Evolutionary conservation across 1,140 invertebrate species (phyloP), one percentile per base, ranked within the genome.

Genomic region (Bombus waltoni): DNA sequence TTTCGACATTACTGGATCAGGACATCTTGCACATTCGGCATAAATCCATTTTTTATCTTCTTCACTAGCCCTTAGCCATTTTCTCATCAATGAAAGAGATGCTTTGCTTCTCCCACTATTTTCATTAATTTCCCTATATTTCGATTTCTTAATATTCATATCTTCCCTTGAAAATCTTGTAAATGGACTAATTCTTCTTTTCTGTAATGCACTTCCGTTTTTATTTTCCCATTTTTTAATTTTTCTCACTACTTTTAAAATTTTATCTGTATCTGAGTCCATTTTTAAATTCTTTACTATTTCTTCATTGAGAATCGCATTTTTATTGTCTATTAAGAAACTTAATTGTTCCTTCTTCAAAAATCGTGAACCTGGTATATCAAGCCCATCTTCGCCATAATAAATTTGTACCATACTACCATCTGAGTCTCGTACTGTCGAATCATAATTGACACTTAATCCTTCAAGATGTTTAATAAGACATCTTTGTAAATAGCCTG

Each of bases 341-440:
- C 96, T 94, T 8, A 99, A 95, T 88, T 98, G 97, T 59, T 98
- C 96, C 44, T 97, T 94, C 73, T 97, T 97, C 2, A 99, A 95
- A 93, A 98, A 99, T 89, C 98, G 97, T 18, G 97, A 97, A 94
- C 98, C 98, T 0, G 97, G 95, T 72, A 99, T 97, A 94, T 99
- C 99, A 72, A 99, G 95, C 1, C 99, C 99, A 96, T 99, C 99
- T 96, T 99, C 99, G 6, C 99, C 99, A 94, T 99, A 99, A n/a
- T 97, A 96, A 94, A 96, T 96, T 95, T 99, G 99, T 83, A 99
- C 96, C n/a, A 99, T 96, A 94, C 97, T 98, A 44, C 97, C 97
- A 95, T 99, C 99, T 87, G 97, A 97, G 94, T 99, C 99, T 83
- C 99, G 96, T 0, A 99, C 99, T 3, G 99, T 99, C 89, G 97